These are phyloP conservation scores for Leptopilina clavipes DNA, from an alignment of 1,140 invertebrate species.

Conservation along the genomic window DNA sequence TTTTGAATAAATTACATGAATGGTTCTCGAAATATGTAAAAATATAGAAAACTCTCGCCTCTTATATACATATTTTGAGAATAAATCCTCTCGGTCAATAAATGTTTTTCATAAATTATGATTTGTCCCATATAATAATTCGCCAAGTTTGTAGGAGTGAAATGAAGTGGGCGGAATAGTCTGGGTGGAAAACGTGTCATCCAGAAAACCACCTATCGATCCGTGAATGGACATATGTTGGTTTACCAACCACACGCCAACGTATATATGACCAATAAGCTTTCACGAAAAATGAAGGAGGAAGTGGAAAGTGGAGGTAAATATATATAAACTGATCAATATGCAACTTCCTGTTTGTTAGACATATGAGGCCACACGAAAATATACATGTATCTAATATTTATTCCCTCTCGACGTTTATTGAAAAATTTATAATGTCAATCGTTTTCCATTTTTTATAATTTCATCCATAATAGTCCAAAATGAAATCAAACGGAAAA, in stretches of 20 bases:
- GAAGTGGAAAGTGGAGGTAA: neutral
- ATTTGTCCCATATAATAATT: conserved; percentile 33
- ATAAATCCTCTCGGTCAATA: conserved; percentile 16
- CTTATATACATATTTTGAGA: neutral
- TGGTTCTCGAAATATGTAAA: no score
- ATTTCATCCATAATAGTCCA: no score
- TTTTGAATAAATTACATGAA: no score
- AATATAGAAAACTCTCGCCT: no score
- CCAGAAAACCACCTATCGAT: conserved; percentile 32
- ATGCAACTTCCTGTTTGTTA: conserved; percentile 16
- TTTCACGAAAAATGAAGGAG: conserved; percentile 10
- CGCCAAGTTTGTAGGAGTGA: conserved; percentile 28
- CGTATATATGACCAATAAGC: conserved; percentile 26
- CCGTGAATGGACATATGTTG: conserved; percentile 29
- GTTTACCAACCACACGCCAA: neutral
- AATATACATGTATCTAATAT: neutral
- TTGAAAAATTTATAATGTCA: no score
- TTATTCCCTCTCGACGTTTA: neutral
- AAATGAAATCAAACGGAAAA: no score
- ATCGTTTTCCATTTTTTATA: no score
- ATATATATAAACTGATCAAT: conserved; percentile 3
- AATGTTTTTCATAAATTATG: conserved; percentile 30
- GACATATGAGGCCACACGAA: neutral
- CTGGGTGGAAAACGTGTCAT: conserved; percentile 28
- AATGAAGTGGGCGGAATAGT: neutral